Evolutionary conservation across 37 sponge, comb jelly and placozoan genomes (phyloP), one percentile per base, ranked within the genome.

Genomic region (Theonella swinhoei): DNA sequence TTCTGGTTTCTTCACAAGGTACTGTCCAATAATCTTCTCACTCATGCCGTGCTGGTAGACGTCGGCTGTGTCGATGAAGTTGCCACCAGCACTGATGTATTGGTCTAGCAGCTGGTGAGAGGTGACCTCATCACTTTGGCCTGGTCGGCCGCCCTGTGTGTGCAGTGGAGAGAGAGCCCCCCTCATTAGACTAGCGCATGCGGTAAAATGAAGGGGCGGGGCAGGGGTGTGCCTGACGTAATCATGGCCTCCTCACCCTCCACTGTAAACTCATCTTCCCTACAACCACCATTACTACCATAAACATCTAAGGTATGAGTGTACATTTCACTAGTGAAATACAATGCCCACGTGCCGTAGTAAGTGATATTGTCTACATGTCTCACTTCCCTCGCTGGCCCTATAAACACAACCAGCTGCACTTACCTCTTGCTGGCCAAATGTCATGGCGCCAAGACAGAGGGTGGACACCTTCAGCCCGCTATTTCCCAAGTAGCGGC

Each of bases 61-160:
- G 67, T 96, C 94, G 23, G 97, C 94, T 24, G 97, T 96, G 78
- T 96, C 97, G 37, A 96, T 86, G 87, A 96, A 96, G 81, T 96
- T 96, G 19, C 97, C 97, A 37, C 97, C 97, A 1, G 84, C 63
- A 30, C 81, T 89, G 28, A 94, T 89, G 68, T 91, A 96, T 43
- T 64, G 77, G 75, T 96, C 94, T 76, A 93, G 42, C 1, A 96
- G 39, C 25, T 37, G 58, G 65, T 93, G 94, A 33, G 94, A 84
- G 2, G 39, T 62, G 1, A 62, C 74, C 59, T 96, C 97, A 74
- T 96, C 87, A 3, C 79, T 72, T 69, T 96, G 96, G 0, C 97
- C 97, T 1, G 97, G 97, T 11, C 95, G 81, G 24, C 42, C 62
- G 25, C 72, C 73, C 85, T 89, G 39, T 1, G 62, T 17, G 62